Percentiles rank a stretch among this genome's conserved stretches.
These are phyloP conservation scores for Cephus pygmeus DNA, from an alignment of 2,888 invertebrate genomes.

Conservation along the genomic window DNA sequence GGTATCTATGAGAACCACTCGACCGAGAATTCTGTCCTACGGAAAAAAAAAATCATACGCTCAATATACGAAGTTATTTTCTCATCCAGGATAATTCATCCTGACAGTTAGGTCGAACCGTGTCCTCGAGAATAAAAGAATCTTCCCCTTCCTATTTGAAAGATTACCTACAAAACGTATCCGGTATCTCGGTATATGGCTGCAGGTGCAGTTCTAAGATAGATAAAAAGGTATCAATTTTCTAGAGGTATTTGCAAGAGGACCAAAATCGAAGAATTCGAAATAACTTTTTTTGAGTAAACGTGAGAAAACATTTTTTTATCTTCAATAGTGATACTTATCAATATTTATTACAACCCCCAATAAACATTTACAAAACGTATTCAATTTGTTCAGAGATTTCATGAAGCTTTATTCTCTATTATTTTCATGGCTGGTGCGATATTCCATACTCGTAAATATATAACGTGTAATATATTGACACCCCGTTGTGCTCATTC, in stretches of 20 bases:
- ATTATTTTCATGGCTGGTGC: not conserved
- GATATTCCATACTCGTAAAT: not conserved
- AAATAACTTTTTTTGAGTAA: not conserved
- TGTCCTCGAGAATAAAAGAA: not conserved
- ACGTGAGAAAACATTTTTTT: not conserved
- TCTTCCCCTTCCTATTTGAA: not conserved
- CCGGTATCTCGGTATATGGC: not conserved
- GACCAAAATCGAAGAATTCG: not conserved
- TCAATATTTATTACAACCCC: not conserved
- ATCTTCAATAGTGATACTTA: not conserved
- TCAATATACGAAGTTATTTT: not conserved
- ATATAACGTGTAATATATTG: conserved; percentile 35
- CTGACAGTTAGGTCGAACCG: not conserved
- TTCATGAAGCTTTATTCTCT: not conserved
- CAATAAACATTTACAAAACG: not conserved
- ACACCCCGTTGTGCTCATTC: conserved; percentile 37
- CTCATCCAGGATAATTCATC: not conserved
- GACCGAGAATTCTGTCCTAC: not conserved
- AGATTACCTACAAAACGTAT: not conserved
- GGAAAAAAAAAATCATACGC: not conserved
- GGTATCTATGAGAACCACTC: not conserved
- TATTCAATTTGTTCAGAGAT: not conserved
- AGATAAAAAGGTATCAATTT: not conserved
- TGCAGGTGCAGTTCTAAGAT: not conserved
- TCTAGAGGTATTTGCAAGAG: not conserved